Base-by-base conservation (phyloP, 2,797 vertebrate genomes). In the Thripadectes ignobilis region DNA sequence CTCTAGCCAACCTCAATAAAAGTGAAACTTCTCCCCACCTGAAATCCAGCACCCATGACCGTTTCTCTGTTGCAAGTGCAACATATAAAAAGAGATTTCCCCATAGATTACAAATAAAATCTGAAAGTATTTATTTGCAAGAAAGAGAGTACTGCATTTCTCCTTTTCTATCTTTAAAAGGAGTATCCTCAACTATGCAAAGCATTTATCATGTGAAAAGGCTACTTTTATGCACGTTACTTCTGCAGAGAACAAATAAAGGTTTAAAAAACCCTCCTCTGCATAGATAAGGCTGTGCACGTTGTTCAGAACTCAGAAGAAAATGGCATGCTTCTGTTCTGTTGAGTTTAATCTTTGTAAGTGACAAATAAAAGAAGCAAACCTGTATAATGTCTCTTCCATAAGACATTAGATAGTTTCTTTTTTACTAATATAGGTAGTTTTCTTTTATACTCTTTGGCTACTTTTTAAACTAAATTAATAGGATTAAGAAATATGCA, bases 301-400 rank as follows among this genome's bases (percentile, higher is more conserved):
- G 7, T 79, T 83, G 30, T 24, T 71, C 79, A 78, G 65, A 15
- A 58, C 62, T 80, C 36, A 54, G 61, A 88, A 82, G 84, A 84
- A 96, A 94, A 95, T 51, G 12, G 45, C 58, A 95, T 80, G 52
- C 66, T 96, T 96, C 91, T 96, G 48, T 96, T 85, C 67, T 81
- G 30, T 32, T 76, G 71, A 92, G 75, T 97, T 94, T 94, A 82
- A 93, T 96, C 88, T 88, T 88, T 91, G 54, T 69, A 83, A 87
- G 27, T 67, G 66, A 85, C 84, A 97, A 95, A 92, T 86, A 80
- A 32, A 94, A 93, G 48, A 86, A 92, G 71, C 74, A 89, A 89
- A 79, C 21, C 73, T 83, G 12, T 79, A 23, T 54, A 80, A 77
- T 1, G 3, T 14, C 29, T 74, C 63, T 57, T 75, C 68, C 30